Conservation (phyloP, 2,888 invertebrate species). For the Palloptera scutellata region DNA sequence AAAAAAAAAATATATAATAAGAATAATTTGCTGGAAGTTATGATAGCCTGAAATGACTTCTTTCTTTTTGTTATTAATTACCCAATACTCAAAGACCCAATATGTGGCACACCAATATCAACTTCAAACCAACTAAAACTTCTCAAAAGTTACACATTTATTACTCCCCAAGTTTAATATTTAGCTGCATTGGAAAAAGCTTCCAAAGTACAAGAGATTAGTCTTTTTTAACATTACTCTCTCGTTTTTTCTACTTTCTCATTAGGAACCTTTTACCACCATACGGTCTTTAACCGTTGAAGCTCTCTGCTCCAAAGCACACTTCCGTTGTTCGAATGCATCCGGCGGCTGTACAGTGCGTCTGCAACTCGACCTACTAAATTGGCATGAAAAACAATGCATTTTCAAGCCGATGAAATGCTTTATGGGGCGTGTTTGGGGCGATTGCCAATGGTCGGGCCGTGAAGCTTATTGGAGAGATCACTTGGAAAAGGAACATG, state of each 20-base stretch:
- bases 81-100: too few relatives aligned
- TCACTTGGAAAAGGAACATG: constrained; percentile 68
- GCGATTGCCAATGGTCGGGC: constrained; percentile 70
- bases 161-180: too few relatives aligned
- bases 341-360: constrained; percentile 68
- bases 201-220: constrained; percentile 1
- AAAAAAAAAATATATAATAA: too few relatives aligned
- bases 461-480: constrained; percentile 71
- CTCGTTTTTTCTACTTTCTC: background rate
- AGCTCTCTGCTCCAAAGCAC: constrained; percentile 69
- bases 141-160: too few relatives aligned
- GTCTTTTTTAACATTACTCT: background rate
- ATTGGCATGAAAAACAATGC: constrained; percentile 66
- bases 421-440: constrained; percentile 64
- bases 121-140: too few relatives aligned
- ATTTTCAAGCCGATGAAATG: constrained; percentile 62
- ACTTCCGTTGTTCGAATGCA: constrained; percentile 69
- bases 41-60: too few relatives aligned
- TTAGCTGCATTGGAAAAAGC: background rate
- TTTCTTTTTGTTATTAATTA: too few relatives aligned
- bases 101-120: too few relatives aligned
- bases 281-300: constrained; percentile 68
- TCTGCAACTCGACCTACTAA: constrained; percentile 66
- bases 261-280: constrained; percentile 68
- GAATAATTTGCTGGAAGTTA: too few relatives aligned